Percentiles rank a stretch among this genome's conserved stretches.
phyloP scores from a whole-genome alignment of 1,140 invertebrate species.

The Aphelinus atriplicis region DNA sequence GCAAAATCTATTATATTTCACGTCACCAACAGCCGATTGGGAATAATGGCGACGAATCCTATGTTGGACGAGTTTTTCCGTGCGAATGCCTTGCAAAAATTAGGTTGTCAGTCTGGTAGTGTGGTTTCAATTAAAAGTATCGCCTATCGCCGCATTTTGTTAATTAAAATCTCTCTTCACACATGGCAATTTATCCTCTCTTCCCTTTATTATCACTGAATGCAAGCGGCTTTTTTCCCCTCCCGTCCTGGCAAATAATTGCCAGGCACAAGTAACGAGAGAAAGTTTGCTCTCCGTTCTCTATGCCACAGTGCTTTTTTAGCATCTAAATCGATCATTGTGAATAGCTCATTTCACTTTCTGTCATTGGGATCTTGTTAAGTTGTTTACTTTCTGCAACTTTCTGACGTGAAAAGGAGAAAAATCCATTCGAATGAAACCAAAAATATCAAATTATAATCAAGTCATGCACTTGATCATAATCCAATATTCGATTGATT shows the following conservation, averaged over 20 bases:
- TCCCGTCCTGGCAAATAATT: neutral
- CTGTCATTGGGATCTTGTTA: no score
- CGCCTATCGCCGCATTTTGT: conserved; percentile 17
- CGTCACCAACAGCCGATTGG: neutral
- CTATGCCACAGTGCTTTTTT: neutral
- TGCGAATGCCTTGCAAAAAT: conserved; percentile 39
- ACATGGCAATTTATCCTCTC: neutral
- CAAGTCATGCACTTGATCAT: no score
- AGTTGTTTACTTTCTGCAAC: neutral
- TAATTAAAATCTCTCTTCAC: conserved; percentile 27
- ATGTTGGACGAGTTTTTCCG: conserved; percentile 15
- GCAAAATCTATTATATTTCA: conserved; percentile 6
- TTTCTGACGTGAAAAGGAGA: neutral
- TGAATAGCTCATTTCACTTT: no score
- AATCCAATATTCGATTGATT: no score
- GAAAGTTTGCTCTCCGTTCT: neutral
- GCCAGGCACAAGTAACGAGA: neutral
- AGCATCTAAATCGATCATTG: neutral
- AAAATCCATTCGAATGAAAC: no score
- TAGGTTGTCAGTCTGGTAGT: conserved; percentile 30
- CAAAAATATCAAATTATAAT: no score
- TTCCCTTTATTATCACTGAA: conserved; percentile 18
- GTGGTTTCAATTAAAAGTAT: conserved; percentile 28
- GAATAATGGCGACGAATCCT: conserved; percentile 31
- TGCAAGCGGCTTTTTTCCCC: conserved; percentile 6